Conservation (phyloP, 2,113 vertebrate species). For the Lontra canadensis region DNA sequence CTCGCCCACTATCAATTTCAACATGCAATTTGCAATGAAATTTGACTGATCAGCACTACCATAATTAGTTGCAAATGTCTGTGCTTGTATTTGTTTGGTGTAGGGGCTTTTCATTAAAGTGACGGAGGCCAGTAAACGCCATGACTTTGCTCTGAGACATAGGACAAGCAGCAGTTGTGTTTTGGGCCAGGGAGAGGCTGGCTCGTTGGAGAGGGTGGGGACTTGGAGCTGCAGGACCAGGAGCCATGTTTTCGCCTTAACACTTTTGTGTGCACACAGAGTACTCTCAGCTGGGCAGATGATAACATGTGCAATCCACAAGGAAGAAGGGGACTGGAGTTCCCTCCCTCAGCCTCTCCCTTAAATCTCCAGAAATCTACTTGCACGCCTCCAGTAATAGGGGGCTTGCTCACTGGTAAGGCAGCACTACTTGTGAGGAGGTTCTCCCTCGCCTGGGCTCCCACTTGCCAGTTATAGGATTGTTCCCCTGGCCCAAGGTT, state of each 20-base stretch:
- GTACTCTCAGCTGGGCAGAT: not conserved
- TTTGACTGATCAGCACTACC: constrained; percentile 87
- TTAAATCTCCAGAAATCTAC: not conserved
- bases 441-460: not conserved
- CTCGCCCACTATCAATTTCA: constrained; percentile 81
- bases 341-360: not conserved
- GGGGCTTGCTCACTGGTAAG: not conserved
- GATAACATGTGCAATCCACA: not conserved
- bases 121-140: constrained; percentile 77
- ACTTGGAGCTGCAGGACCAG: not conserved
- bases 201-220: not conserved
- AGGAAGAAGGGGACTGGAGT: not conserved
- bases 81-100: constrained; percentile 81
- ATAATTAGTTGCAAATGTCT: constrained; percentile 88
- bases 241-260: constrained; percentile 18
- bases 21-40: constrained; percentile 82
- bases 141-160: constrained; percentile 61
- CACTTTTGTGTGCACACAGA: not conserved
- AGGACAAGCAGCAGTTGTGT: not conserved
- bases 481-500: not conserved
- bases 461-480: not conserved
- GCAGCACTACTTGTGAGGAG: not conserved
- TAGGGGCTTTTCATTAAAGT: constrained; percentile 83
- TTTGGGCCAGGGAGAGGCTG: not conserved
- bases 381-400: not conserved